phyloP scores from a whole-genome alignment of 2,888 invertebrate species.

The Ennomos quercinarius region DNA sequence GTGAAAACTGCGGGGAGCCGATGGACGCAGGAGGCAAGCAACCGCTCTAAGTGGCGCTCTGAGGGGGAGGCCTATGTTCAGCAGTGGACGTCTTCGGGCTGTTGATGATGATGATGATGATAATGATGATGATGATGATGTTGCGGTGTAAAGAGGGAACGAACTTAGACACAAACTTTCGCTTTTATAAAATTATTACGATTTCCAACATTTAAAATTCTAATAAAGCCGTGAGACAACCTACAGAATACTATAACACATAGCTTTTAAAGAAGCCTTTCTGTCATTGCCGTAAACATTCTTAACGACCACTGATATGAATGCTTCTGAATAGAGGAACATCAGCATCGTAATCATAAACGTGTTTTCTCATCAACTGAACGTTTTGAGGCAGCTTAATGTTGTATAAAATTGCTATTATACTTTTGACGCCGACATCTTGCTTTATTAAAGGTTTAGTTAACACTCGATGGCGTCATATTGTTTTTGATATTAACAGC shows the following conservation, averaged over 20 bases:
- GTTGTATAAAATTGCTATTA: constrained; percentile 26
- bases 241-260: neutral
- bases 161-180: too few relatives aligned
- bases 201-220: neutral
- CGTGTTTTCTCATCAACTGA: constrained; percentile 22
- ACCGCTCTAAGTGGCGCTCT: too few relatives aligned
- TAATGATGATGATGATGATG: too few relatives aligned
- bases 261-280: constrained; percentile 3
- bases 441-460: constrained; percentile 9
- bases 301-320: constrained; percentile 16
- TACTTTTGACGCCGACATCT: constrained; percentile 15
- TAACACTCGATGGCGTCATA: too few relatives aligned
- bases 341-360: constrained; percentile 26
- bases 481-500: too few relatives aligned
- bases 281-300: constrained; percentile 10
- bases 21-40: too few relatives aligned
- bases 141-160: too few relatives aligned
- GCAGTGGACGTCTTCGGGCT: too few relatives aligned
- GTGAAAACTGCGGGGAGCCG: too few relatives aligned
- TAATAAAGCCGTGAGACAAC: neutral
- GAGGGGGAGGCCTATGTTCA: too few relatives aligned
- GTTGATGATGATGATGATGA: too few relatives aligned
- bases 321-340: constrained; percentile 21
- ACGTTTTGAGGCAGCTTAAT: constrained; percentile 17
- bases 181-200: too few relatives aligned